These are phyloP conservation scores for Maccullochella peelii DNA, from an alignment of 2,113 vertebrate species.

Conservation along the genomic window DNA sequence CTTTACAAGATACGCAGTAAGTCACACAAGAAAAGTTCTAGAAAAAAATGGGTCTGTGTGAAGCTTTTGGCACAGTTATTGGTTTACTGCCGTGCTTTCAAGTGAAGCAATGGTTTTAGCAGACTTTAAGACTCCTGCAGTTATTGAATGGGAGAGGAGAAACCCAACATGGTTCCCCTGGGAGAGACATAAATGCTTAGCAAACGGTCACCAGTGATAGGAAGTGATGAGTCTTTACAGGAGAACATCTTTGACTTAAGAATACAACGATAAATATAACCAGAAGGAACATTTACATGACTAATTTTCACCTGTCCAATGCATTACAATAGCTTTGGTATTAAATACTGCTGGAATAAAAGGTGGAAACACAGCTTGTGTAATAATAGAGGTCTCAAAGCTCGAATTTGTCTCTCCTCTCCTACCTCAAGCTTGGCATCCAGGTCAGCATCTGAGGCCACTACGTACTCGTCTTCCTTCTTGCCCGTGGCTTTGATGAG, in stretches of 20 bases:
- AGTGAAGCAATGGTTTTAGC: neutral
- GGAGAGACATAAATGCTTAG: neutral
- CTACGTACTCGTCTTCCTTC: conserved; percentile 88
- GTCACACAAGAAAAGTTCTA: neutral
- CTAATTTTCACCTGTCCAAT: neutral
- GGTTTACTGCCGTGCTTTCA: neutral
- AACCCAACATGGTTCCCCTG: neutral
- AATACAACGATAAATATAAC: neutral
- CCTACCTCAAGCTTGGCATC: conserved; percentile 87
- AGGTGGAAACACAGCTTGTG: neutral
- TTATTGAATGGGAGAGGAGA: neutral
- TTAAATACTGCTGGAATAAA: neutral
- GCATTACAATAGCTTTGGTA: neutral
- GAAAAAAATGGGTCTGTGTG: no score
- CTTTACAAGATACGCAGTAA: neutral
- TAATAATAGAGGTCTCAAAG: neutral
- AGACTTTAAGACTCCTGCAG: neutral
- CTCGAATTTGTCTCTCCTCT: neutral
- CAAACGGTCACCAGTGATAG: neutral
- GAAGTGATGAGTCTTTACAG: neutral
- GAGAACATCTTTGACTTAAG: neutral
- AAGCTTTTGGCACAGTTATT: neutral
- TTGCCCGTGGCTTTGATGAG: conserved; percentile 91
- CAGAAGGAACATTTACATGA: neutral
- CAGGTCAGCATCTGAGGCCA: conserved; percentile 88